phyloP scores from a whole-genome alignment of 2,113 vertebrate genomes.

The Odontesthes bonariensis region DNA sequence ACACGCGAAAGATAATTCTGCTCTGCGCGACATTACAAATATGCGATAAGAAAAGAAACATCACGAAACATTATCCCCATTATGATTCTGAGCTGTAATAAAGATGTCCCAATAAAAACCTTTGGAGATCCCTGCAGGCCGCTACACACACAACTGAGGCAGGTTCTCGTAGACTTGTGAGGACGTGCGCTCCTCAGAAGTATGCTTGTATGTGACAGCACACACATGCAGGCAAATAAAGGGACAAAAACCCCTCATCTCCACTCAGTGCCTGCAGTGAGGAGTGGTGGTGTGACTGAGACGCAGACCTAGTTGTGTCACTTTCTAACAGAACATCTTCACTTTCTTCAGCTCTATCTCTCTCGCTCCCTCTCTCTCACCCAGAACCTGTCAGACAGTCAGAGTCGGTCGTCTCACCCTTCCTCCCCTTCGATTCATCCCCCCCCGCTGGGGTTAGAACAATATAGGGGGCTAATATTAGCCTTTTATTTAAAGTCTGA shows the following conservation, averaged over 20 bases:
- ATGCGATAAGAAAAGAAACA: slow-evolving; percentile 47
- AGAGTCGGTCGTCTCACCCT: slow-evolving; percentile 79
- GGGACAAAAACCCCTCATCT: slow-evolving; percentile 70
- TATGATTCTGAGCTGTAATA: slow-evolving; percentile 15
- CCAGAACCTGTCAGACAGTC: slow-evolving; percentile 73
- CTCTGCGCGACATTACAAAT: slow-evolving; percentile 40
- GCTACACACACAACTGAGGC: background rate
- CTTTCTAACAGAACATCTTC: slow-evolving; percentile 89
- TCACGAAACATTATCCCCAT: too few species aligned
- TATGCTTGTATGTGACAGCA: slow-evolving; percentile 6
- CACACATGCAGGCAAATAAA: slow-evolving; percentile 61
- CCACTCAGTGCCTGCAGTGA: slow-evolving; percentile 83
- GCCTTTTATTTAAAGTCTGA: slow-evolving; percentile 60
- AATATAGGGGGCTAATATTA: slow-evolving; percentile 56
- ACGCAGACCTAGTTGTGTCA: slow-evolving; percentile 93
- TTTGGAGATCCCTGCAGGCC: slow-evolving; percentile 7
- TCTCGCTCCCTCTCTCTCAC: slow-evolving; percentile 52
- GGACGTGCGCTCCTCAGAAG: slow-evolving; percentile 33
- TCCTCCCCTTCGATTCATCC: slow-evolving; percentile 89
- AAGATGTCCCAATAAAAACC: slow-evolving; percentile 27
- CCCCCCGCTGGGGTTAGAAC: slow-evolving; percentile 78
- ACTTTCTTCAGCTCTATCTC: slow-evolving; percentile 63
- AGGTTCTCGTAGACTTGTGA: slow-evolving; percentile 22
- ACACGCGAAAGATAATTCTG: slow-evolving; percentile 31
- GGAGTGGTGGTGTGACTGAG: slow-evolving; percentile 84